Base-by-base conservation (phyloP, 2,888 invertebrate species). In the Cephonodes hylas region DNA sequence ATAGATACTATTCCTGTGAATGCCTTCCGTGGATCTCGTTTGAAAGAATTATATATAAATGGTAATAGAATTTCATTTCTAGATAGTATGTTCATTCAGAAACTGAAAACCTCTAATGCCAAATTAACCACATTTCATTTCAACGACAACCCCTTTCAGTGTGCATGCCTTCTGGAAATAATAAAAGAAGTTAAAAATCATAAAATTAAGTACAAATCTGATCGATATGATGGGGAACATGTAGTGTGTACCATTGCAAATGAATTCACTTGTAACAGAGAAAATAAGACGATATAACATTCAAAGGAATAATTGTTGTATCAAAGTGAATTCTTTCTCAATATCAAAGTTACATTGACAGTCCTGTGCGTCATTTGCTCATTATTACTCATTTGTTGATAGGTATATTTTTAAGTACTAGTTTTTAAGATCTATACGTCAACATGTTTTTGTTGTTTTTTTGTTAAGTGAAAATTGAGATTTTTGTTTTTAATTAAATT, bases 91-190 rank as follows among this genome's bases (percentile, higher is more conserved):
- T 91, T 91, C 69, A 83, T 82, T 59, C 72, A 87, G 31, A 88
- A 88, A 42, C 67, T 90, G 0, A 80, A 68, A 57, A 88, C 88
- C 65, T 83, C 82, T 3, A 87, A 88, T 0, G 83, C 78, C 0
- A 73, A 53, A 18, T 64, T 91, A 25, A 76, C 70, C 2, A 88
- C 86, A 63, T 86, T 91, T 60, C 82, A 79, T 61, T 86, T 91
- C 27, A 82, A 87, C n/a, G 81, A 85, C 13, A 91, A 91, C 62
- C 91, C 90, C 1, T 90, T 89, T 88, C 89, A 90, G 61, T 91
- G 91, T 65, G 75, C 84, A 0, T 91, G 91, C 66, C 70, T 91
- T 0, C 77, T 73, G 42, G 82, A 89, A 38, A 63, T 88, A 27
- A 42, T 90, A 1, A 79, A 77, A 46, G 90, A 91, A 71, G 76